Percentiles rank a stretch among this genome's conserved stretches.
phyloP scores from a whole-genome alignment of 1,140 invertebrate species.

The Macrocentrus cingulum region DNA sequence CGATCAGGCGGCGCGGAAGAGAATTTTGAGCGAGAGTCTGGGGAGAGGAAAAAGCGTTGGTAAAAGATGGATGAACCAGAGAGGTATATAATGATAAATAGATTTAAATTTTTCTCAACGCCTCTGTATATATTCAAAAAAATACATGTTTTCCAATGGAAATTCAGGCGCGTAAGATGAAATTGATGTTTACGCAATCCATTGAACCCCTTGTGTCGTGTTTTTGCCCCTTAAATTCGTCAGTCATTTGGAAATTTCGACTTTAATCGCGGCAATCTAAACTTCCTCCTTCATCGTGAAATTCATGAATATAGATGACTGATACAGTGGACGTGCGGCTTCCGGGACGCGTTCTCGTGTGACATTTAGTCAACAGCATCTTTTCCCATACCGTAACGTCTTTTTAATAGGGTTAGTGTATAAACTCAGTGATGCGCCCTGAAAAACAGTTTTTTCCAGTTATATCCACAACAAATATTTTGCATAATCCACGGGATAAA shows the following conservation, averaged over 20 bases:
- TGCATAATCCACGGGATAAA: neutral
- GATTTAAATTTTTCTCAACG: constrained; percentile 1
- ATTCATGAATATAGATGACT: constrained; percentile 33
- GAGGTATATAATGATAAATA: constrained; percentile 30
- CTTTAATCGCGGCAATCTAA: constrained; percentile 34
- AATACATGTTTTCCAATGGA: too few species aligned
- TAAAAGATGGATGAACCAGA: constrained; percentile 26
- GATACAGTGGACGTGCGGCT: constrained; percentile 28
- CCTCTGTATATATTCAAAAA: too few species aligned
- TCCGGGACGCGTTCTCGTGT: constrained; percentile 16
- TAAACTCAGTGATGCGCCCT: constrained; percentile 13
- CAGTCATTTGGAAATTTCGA: constrained; percentile 33
- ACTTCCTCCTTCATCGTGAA: constrained; percentile 20
- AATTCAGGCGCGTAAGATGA: neutral
- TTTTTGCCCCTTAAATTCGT: constrained; percentile 18
- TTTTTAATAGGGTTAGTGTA: constrained; percentile 32
- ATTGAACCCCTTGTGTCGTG: neutral
- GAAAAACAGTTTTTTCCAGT: constrained; percentile 18
- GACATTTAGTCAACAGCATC: constrained; percentile 20
- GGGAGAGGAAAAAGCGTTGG: constrained; percentile 2
- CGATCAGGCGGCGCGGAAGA: constrained; percentile 31
- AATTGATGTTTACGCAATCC: constrained; percentile 23
- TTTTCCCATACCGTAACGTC: constrained; percentile 25
- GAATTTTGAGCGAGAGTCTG: constrained; percentile 17
- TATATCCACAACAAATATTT: neutral